phyloP scores from a whole-genome alignment of 2,888 invertebrate species.

The Pammene fasciana region DNA sequence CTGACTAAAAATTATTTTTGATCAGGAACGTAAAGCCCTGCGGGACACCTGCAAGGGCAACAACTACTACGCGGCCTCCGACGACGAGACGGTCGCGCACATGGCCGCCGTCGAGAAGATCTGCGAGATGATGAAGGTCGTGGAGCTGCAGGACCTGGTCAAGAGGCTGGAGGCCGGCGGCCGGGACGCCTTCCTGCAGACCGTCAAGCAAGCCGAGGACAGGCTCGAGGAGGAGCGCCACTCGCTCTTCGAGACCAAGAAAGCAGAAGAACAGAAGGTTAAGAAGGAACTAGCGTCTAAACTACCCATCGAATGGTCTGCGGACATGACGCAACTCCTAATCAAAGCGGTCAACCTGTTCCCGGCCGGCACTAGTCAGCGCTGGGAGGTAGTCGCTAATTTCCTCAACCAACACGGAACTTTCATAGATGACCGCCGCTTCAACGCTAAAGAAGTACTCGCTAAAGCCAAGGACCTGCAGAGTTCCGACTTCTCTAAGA shows the following conservation, averaged over 20 bases:
- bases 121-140: slow-evolving; percentile 89
- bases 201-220: slow-evolving; percentile 88
- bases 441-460: slow-evolving; percentile 95
- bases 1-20: background rate
- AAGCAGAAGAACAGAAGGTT: slow-evolving; percentile 71
- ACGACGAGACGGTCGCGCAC: slow-evolving; percentile 89
- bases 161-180: slow-evolving; percentile 86
- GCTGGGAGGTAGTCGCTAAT: slow-evolving; percentile 97
- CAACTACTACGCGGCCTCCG: slow-evolving; percentile 89
- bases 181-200: slow-evolving; percentile 85
- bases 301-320: slow-evolving; percentile 88
- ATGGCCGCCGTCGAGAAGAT: slow-evolving; percentile 97
- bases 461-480: slow-evolving; percentile 98
- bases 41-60: slow-evolving; percentile 91
- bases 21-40: slow-evolving; percentile 91
- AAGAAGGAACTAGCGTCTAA: slow-evolving; percentile 75
- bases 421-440: slow-evolving; percentile 82
- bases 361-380: slow-evolving; percentile 96
- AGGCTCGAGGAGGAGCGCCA: slow-evolving; percentile 90
- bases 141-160: slow-evolving; percentile 90
- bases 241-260: slow-evolving; percentile 81
- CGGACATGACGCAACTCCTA: slow-evolving; percentile 92
- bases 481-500: slow-evolving; percentile 93
- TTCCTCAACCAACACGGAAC: slow-evolving; percentile 95
- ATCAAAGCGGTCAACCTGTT: slow-evolving; percentile 99